These are phyloP conservation scores for Trachops cirrhosus DNA, from an alignment of 2,797 vertebrate genomes.

Conservation along the genomic window DNA sequence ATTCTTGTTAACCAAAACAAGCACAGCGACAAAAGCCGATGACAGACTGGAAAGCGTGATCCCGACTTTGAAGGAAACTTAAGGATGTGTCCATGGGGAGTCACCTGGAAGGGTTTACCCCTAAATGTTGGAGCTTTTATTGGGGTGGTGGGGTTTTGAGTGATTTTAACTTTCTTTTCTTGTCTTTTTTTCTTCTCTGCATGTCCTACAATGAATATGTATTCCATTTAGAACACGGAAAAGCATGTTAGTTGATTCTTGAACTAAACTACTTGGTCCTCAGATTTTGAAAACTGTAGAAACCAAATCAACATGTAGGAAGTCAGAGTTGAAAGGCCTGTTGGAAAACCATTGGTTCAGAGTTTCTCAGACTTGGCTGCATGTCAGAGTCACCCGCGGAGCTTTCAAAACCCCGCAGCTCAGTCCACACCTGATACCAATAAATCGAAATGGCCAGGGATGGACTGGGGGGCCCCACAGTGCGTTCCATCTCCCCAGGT, in stretches of 20 bases:
- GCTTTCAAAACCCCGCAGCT: not conserved
- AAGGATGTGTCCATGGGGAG: not conserved
- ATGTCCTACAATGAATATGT: not conserved
- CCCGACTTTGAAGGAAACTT: not conserved
- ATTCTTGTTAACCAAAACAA: not conserved
- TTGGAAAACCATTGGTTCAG: not conserved
- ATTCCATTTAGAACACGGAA: not conserved
- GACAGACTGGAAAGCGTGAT: not conserved
- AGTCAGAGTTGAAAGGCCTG: not conserved
- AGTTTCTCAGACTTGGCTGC: not conserved
- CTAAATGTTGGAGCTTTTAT: not conserved
- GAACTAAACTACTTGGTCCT: not conserved
- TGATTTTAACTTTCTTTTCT: not conserved
- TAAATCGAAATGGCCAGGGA: not conserved
- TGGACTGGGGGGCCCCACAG: rapidly evolving
- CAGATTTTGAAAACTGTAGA: not conserved
- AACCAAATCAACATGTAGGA: not conserved
- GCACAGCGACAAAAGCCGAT: not conserved
- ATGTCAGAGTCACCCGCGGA: rapidly evolving
- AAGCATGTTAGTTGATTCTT: not conserved
- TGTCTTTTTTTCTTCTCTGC: not conserved
- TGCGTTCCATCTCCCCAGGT: not conserved
- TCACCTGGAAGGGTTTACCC: not conserved
- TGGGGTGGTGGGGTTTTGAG: not conserved
- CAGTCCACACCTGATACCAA: too few species aligned